Percentiles rank a stretch among this genome's conserved stretches.
Evolutionary conservation across 2,113 vertebrate genomes (phyloP).

Genomic region (Tauraco erythrolophus): DNA sequence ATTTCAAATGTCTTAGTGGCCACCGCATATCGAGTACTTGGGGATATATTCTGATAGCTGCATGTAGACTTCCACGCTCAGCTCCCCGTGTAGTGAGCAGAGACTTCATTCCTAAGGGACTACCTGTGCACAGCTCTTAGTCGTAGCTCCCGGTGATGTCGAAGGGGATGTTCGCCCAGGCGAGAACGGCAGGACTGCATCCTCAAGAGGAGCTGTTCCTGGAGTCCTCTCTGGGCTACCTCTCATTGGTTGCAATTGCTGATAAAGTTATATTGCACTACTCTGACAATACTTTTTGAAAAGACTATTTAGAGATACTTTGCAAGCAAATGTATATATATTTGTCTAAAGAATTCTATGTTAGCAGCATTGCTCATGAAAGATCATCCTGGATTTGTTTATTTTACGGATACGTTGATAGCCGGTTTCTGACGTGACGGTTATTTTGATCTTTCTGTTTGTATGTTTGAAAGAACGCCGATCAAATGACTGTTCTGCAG

Average conservation of each 20-base stretch:
- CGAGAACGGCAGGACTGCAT: not conserved
- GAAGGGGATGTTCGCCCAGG: slow-evolving; percentile 18
- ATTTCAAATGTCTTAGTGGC: slow-evolving; percentile 70
- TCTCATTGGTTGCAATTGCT: slow-evolving; percentile 28
- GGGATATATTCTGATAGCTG: slow-evolving; percentile 62
- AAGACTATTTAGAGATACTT: slow-evolving; percentile 59
- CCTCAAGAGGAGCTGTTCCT: not conserved
- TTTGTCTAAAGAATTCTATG: slow-evolving; percentile 61
- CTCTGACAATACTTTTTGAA: slow-evolving; percentile 62
- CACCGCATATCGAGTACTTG: slow-evolving; percentile 60
- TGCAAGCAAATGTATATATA: slow-evolving; percentile 34
- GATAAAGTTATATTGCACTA: slow-evolving; percentile 74
- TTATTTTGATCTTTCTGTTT: slow-evolving; percentile 66
- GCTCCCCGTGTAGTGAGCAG: slow-evolving; percentile 19
- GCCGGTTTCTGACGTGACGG: slow-evolving; percentile 55
- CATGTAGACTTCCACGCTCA: slow-evolving; percentile 44
- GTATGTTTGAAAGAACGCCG: slow-evolving; percentile 63
- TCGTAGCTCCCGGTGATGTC: not conserved
- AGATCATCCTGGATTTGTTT: slow-evolving; percentile 67
- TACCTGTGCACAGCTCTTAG: slow-evolving; percentile 5
- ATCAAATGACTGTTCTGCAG: slow-evolving; percentile 26
- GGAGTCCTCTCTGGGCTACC: slow-evolving; percentile 9
- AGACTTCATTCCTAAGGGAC: slow-evolving; percentile 40
- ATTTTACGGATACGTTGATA: slow-evolving; percentile 63
- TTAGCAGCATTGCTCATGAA: slow-evolving; percentile 62